Evolutionary conservation across 2,888 invertebrate species (phyloP).

Genomic region (Protonemura montana): DNA sequence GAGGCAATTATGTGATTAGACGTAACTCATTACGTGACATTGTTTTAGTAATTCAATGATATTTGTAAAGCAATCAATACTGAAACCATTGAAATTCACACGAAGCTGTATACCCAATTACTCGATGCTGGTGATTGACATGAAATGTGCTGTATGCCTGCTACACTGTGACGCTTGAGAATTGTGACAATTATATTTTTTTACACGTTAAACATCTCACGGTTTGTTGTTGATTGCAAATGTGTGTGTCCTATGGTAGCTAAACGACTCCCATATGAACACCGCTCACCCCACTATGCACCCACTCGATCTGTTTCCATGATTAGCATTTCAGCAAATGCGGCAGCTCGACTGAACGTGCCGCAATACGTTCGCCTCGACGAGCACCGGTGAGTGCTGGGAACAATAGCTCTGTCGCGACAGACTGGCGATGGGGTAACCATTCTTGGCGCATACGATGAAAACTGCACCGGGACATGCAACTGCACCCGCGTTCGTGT

Average conservation of each 20-base stretch:
- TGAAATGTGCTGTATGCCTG: not conserved
- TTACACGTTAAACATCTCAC: not conserved
- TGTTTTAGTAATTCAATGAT: not conserved
- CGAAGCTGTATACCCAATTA: not conserved
- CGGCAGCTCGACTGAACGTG: no score
- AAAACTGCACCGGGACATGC: not conserved
- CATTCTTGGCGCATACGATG: not conserved
- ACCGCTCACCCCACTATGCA: not conserved
- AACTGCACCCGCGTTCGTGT: not conserved
- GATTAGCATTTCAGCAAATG: not conserved
- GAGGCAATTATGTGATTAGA: not conserved
- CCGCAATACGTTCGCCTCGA: not conserved
- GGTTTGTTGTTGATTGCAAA: not conserved
- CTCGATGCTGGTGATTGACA: not conserved
- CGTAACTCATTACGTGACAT: not conserved
- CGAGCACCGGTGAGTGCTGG: not conserved
- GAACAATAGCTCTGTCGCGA: not conserved
- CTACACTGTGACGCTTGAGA: not conserved
- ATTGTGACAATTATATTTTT: not conserved
- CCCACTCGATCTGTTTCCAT: not conserved
- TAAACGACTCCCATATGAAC: not conserved
- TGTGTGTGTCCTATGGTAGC: not conserved
- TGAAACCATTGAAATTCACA: not conserved
- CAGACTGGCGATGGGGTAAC: not conserved
- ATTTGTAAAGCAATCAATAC: constrained; percentile 7